Conservation (phyloP, 2,113 vertebrate species). For the Kryptolebias marmoratus region DNA sequence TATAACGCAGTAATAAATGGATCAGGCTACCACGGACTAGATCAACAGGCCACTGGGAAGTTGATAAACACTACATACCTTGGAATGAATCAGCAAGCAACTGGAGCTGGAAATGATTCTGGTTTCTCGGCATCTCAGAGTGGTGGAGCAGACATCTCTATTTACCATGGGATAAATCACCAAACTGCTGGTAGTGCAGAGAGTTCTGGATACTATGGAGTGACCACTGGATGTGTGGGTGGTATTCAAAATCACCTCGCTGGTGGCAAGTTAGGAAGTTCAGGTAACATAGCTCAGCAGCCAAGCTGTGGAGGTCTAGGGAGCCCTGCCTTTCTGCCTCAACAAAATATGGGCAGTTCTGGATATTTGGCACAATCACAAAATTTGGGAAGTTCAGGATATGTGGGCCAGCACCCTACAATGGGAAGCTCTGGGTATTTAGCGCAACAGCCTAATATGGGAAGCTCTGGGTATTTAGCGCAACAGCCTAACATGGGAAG, state of each 20-base stretch:
- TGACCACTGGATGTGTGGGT: constrained; percentile 55
- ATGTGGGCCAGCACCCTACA: constrained; percentile 68
- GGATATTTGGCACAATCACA: constrained; percentile 64
- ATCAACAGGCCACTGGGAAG: constrained; percentile 63
- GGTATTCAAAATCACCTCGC: constrained; percentile 68
- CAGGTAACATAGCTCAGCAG: constrained; percentile 69
- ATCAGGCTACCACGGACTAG: constrained; percentile 74
- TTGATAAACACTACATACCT: constrained; percentile 52
- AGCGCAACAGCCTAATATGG: constrained; percentile 58
- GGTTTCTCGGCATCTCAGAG: constrained; percentile 72
- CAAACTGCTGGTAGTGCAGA: constrained; percentile 73
- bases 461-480: constrained; percentile 54
- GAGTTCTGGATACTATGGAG: constrained; percentile 76
- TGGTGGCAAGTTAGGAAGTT: constrained; percentile 70
- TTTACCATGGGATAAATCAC: constrained; percentile 75
- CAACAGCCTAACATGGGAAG: constrained; percentile 63
- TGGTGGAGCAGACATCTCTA: constrained; percentile 66
- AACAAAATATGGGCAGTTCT: constrained; percentile 68
- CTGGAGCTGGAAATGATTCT: constrained; percentile 66
- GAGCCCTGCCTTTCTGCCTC: constrained; percentile 51
- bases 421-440: constrained; percentile 57
- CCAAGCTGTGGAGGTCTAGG: constrained; percentile 58
- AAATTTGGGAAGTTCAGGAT: constrained; percentile 58
- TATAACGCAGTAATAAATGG: constrained; percentile 81
- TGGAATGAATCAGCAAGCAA: constrained; percentile 64